Conservation (phyloP, 2,888 invertebrate genomes). For the Deroplatys truncata region DNA sequence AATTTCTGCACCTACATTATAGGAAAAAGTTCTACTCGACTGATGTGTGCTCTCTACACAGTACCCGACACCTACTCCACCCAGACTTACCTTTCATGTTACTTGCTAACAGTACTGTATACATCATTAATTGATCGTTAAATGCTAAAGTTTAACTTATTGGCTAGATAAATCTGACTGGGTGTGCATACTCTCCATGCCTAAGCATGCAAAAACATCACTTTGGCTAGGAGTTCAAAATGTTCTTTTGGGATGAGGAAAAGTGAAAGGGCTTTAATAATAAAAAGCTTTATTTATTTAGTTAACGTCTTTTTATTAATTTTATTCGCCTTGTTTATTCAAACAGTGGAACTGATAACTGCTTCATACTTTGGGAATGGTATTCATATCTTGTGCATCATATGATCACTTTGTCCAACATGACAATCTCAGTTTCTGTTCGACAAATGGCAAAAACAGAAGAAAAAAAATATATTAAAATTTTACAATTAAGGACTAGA, state of each 20-base stretch:
- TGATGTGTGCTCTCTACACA: too few relatives aligned
- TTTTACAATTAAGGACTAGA: constrained; percentile 21
- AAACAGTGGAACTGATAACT: constrained; percentile 28
- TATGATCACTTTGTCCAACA: constrained; percentile 1
- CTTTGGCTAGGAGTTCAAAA: too few relatives aligned
- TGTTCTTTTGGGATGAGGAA: not conserved
- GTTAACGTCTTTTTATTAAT: constrained; percentile 23
- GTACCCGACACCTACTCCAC: too few relatives aligned
- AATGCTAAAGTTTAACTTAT: too few relatives aligned
- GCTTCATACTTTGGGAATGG: constrained; percentile 26
- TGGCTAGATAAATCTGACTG: too few relatives aligned
- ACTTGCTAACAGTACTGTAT: too few relatives aligned
- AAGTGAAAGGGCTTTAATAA: not conserved
- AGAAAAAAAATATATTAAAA: constrained; percentile 4
- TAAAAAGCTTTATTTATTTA: not conserved
- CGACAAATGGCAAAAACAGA: constrained; percentile 15
- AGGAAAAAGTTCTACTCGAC: too few relatives aligned
- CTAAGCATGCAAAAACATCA: too few relatives aligned
- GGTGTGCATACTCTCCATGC: too few relatives aligned
- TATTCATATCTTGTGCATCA: constrained; percentile 23
- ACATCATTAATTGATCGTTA: too few relatives aligned
- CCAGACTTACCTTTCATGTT: too few relatives aligned
- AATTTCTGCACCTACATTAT: too few relatives aligned
- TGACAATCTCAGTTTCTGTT: constrained; percentile 15
- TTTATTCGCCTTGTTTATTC: constrained; percentile 22